Base-by-base conservation (phyloP, 2,888 invertebrate genomes). In the Leucoma salicis region DNA sequence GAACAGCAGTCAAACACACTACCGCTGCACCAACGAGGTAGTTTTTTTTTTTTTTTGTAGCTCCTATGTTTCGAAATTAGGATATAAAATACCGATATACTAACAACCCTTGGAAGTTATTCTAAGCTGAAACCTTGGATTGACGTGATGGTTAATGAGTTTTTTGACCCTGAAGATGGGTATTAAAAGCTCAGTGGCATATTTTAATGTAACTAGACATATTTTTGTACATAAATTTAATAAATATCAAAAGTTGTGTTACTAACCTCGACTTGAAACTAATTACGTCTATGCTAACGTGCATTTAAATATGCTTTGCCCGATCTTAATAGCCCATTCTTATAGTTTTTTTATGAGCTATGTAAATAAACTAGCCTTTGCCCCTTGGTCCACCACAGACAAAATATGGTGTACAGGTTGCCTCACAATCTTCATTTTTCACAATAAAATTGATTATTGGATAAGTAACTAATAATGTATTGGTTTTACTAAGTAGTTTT, bases 261-360 rank as follows among this genome's bases (percentile, higher is more conserved):
- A 5, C 14, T 29, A 13, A 29, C 29, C 14, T 29, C 29, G 29
- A 10, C 14, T 29, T 29, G 13, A 29, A 29, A 29, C 14, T 29
- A 29, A 29, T 29, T 29, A 29, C 11, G 29, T 29, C 13, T 29
- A 29, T 29, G 29, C 13, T 11, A 13, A 13, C 3, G 8, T 3
- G 14, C 12, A 29, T 29, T 13, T 29, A 13, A 29, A 29, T 29
- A 29, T 29, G 29, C 7, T 13, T 29, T 29, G 29, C 14, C 4
- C 14, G 13, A 29, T 13, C 8, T 29, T 29, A 29, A 29, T 29
- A 29, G 29, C 29, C 29, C 29, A 29, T 29, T 29, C 29, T 29
- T 29, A 29, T 29, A 29, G 4, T 13, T 29, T n/a, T 29, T 29
- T 29, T 29, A 29, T 29, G 12, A 8, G 12, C 29, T 29, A 13